These are phyloP conservation scores for Oryctolagus cuniculus DNA, from an alignment of 2,113 vertebrate species.

Conservation along the genomic window mOryCun1.1 NC_091445.1:20746501-20747000, in stretches of 20 bases:
- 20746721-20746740: background rate
- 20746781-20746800: background rate
- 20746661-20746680: background rate
- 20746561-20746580: background rate
- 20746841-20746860: background rate
- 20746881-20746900: background rate
- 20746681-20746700: background rate
- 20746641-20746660: background rate
- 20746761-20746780: background rate
- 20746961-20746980: background rate
- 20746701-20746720: background rate
- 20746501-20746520: background rate
- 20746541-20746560: background rate
- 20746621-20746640: background rate
- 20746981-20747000: background rate
- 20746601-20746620: background rate
- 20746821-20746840: background rate
- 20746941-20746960: slow-evolving; percentile 15
- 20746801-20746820: background rate
- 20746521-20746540: background rate
- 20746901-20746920: background rate
- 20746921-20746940: background rate
- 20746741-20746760: background rate
- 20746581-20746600: background rate
- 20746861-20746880: background rate